These are phyloP conservation scores for Anabacerthia variegaticeps DNA, from an alignment of 2,797 vertebrate genomes.

Conservation along the genomic window DNA sequence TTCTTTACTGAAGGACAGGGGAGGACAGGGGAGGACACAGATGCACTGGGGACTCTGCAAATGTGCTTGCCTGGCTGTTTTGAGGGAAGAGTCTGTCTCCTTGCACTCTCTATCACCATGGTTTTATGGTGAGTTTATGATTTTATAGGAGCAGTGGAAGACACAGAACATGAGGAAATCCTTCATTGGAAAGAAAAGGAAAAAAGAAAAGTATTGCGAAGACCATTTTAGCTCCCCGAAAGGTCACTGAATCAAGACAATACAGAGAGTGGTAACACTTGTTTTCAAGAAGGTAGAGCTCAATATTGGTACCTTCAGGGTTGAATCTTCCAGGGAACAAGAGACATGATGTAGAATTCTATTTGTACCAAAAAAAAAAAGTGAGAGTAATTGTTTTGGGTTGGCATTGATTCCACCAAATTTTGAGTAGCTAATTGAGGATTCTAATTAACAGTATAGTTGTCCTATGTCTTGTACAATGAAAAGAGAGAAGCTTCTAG, in stretches of 20 bases:
- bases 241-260: not conserved
- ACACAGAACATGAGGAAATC: not conserved
- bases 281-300: not conserved
- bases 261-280: not conserved
- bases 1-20: not conserved
- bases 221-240: not conserved
- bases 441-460: not conserved
- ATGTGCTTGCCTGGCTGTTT: not conserved
- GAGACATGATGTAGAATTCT: not conserved
- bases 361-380: not conserved
- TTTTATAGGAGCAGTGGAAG: not conserved
- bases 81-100: not conserved
- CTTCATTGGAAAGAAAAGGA: not conserved
- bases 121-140: not conserved
- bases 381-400: not conserved
- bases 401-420: not conserved
- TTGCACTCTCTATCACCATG: not conserved
- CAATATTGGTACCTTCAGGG: not conserved
- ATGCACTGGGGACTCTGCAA: not conserved
- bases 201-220: not conserved
- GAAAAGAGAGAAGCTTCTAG: not conserved
- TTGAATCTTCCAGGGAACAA: not conserved
- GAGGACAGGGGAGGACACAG: not conserved
- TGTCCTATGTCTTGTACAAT: not conserved
- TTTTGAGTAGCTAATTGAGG: conserved; percentile 9